Percentiles rank a stretch among this genome's conserved stretches.
Conservation (phyloP, 2,797 vertebrate genomes). For the Alcedo quadribrachys region DNA sequence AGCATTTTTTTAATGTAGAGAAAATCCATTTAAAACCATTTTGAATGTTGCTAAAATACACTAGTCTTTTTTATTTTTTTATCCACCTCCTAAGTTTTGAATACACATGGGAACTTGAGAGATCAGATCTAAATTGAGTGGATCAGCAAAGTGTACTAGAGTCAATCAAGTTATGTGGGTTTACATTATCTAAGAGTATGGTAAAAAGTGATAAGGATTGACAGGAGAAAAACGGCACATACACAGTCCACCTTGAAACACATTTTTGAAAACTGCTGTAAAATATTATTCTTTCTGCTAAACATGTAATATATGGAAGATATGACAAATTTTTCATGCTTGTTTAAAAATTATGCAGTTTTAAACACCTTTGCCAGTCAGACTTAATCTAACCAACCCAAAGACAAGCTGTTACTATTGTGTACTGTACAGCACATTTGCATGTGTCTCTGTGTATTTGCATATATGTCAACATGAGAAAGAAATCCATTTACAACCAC, state of each 20-base stretch:
- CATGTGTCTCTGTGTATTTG: background rate
- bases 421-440: background rate
- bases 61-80: background rate
- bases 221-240: background rate
- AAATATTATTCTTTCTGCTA: slow-evolving; percentile 33
- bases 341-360: slow-evolving; percentile 1
- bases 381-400: slow-evolving; percentile 21
- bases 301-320: background rate
- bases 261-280: background rate
- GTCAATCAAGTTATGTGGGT: background rate
- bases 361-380: slow-evolving; percentile 7
- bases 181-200: background rate
- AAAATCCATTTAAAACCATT: slow-evolving; percentile 14
- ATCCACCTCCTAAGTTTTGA: background rate
- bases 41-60: background rate
- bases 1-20: background rate
- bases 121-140: slow-evolving; percentile 32
- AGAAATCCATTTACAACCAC: background rate
- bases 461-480: background rate
- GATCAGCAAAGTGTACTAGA: background rate
- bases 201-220: background rate
- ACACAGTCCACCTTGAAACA: background rate
- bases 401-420: slow-evolving; percentile 27
- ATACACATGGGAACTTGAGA: background rate
- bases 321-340: background rate